Evolutionary conservation across 2,888 invertebrate species (phyloP).

Genomic region (Allacma fusca): DNA sequence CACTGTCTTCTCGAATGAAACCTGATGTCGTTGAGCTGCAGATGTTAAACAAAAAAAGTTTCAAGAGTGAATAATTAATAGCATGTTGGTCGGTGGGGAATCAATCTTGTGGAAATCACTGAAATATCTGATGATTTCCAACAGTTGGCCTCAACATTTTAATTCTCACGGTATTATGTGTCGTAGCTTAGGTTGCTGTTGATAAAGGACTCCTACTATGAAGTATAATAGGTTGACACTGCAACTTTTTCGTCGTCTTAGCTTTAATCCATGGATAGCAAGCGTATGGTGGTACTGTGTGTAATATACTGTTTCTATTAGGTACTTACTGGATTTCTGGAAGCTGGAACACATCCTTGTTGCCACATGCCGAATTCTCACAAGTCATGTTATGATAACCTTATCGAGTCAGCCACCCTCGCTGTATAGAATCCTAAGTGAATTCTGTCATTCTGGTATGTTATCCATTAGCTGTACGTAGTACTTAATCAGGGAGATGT

Average conservation of each 20-base stretch:
- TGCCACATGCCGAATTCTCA: constrained; percentile 12
- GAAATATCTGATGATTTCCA: not conserved
- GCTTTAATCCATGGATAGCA: not conserved
- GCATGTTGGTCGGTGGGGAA: not conserved
- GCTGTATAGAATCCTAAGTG: not conserved
- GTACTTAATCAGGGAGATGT: too few species aligned
- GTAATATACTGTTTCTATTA: not conserved
- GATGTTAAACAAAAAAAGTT: too few species aligned
- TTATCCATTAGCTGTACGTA: not conserved
- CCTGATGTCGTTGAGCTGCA: not conserved
- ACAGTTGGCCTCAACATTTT: not conserved
- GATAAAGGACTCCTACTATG: not conserved
- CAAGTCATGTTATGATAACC: constrained; percentile 1
- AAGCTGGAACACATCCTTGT: constrained; percentile 4
- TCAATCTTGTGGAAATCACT: not conserved
- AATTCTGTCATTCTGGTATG: not conserved
- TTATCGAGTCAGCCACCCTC: not conserved
- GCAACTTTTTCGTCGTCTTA: not conserved
- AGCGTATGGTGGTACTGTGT: not conserved
- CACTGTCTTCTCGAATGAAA: not conserved
- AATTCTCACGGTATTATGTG: constrained; percentile 3
- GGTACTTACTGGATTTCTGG: not conserved
- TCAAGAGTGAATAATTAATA: not conserved
- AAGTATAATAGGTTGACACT: not conserved
- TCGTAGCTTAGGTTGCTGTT: not conserved